phyloP scores from a whole-genome alignment of 2,888 invertebrate species.

The Tachina lurida region DNA sequence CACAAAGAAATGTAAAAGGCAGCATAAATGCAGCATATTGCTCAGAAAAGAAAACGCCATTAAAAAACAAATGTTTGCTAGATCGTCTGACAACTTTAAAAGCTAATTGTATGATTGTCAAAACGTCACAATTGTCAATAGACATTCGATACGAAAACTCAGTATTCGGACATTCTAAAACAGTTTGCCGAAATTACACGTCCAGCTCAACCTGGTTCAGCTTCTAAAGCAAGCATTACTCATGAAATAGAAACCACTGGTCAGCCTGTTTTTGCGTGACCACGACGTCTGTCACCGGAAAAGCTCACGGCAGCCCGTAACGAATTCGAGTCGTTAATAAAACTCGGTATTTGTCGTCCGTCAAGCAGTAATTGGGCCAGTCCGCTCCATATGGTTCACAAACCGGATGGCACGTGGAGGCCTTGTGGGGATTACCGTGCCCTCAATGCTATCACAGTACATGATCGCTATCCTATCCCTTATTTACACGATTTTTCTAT shows the following conservation, averaged over 20 bases:
- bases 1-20: too few species aligned
- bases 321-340: constrained; percentile 69
- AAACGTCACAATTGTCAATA: too few species aligned
- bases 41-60: too few species aligned
- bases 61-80: too few species aligned
- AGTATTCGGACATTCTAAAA: constrained; percentile 32
- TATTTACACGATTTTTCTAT: constrained; percentile 46
- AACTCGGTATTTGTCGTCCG: constrained; percentile 81
- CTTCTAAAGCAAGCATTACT: constrained; percentile 24
- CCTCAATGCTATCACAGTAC: constrained; percentile 72
- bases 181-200: constrained; percentile 46
- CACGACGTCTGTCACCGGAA: too few species aligned
- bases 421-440: constrained; percentile 75
- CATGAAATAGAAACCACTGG: constrained; percentile 36
- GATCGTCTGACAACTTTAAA: too few species aligned
- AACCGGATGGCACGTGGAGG: constrained; percentile 57
- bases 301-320: constrained; percentile 67
- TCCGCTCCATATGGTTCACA: constrained; percentile 78
- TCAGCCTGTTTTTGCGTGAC: constrained; percentile 50
- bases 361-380: constrained; percentile 81
- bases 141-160: constrained; percentile 17
- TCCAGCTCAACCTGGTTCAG: too few species aligned
- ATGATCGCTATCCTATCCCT: constrained; percentile 70
- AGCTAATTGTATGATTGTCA: too few species aligned
- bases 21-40: too few species aligned